A percentile compares a stretch with the other conserved stretches of the same genome.
Conservation (phyloP, 92 coral and sea anemone species). For the Phymanthus crucifer region DNA sequence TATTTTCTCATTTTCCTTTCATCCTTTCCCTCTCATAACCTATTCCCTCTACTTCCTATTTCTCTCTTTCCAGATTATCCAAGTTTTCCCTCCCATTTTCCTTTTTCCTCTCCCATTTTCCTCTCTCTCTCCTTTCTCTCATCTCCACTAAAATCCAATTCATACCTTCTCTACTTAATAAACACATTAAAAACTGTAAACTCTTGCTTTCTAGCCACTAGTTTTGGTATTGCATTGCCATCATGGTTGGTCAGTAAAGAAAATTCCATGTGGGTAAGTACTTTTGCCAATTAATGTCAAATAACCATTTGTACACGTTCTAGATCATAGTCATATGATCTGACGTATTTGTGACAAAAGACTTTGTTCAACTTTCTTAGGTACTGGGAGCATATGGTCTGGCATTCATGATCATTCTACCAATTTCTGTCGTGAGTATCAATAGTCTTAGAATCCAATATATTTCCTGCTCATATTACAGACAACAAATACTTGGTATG, state of each 20-base stretch:
- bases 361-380: conserved; percentile 25
- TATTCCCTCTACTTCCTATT: not conserved
- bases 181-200: not conserved
- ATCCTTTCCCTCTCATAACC: not conserved
- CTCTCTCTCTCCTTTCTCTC: too few species aligned
- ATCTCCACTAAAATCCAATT: too few species aligned
- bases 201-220: conserved; percentile 62
- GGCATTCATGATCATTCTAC: conserved; percentile 94
- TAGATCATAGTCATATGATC: too few species aligned
- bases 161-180: not conserved
- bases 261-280: conserved; percentile 94
- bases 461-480: too few species aligned
- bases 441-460: too few species aligned
- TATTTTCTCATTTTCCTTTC: not conserved
- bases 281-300: too few species aligned
- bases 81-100: not conserved
- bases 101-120: not conserved
- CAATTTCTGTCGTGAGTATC: conserved; percentile 84
- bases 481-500: too few species aligned
- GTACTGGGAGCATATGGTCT: conserved; percentile 96
- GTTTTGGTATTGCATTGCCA: conserved; percentile 96
- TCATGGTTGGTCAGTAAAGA: conserved; percentile 99
- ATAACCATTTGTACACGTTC: too few species aligned
- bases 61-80: not conserved
- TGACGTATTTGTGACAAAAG: too few species aligned